Evolutionary conservation across 2,113 vertebrate species (phyloP).

Genomic region (Thryonomys swinderianus): DNA sequence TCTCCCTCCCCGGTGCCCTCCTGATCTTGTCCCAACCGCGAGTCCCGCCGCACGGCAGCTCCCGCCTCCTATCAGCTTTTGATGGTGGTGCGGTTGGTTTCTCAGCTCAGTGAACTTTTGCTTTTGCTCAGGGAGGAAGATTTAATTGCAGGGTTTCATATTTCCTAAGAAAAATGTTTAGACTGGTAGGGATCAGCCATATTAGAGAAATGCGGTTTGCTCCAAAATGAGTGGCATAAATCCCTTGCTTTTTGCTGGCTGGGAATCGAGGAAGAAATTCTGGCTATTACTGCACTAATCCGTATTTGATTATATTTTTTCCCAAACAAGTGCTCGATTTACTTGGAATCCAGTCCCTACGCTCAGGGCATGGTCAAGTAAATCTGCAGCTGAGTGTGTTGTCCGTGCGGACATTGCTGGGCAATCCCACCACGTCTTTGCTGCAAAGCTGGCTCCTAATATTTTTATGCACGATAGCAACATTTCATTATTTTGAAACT

Average conservation of each 20-base stretch:
- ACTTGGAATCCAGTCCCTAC: slow-evolving; percentile 10
- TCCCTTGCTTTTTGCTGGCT: slow-evolving; percentile 43
- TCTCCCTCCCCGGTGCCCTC: not conserved
- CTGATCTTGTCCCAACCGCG: not conserved
- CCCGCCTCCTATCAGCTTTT: not conserved
- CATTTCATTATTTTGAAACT: slow-evolving; percentile 71
- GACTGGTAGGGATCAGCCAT: slow-evolving; percentile 65
- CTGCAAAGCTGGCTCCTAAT: slow-evolving; percentile 28
- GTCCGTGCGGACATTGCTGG: not conserved
- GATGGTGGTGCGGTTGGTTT: slow-evolving; percentile 14
- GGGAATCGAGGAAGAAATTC: slow-evolving; percentile 47
- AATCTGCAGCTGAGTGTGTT: slow-evolving; percentile 15
- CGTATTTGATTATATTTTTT: slow-evolving; percentile 38
- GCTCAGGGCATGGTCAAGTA: not conserved
- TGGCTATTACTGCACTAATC: slow-evolving; percentile 52
- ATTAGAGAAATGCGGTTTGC: slow-evolving; percentile 66
- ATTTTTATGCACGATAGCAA: slow-evolving; percentile 67
- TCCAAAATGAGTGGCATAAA: slow-evolving; percentile 63
- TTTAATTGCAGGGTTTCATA: slow-evolving; percentile 70
- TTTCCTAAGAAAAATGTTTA: slow-evolving; percentile 79
- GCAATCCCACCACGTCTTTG: not conserved
- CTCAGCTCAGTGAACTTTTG: slow-evolving; percentile 56
- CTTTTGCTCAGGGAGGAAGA: slow-evolving; percentile 29
- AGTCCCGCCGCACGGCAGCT: not conserved
- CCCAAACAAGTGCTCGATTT: slow-evolving; percentile 46